Evolutionary conservation across 2,888 invertebrate species (phyloP).

Genomic region (Oxycera nigricornis): DNA sequence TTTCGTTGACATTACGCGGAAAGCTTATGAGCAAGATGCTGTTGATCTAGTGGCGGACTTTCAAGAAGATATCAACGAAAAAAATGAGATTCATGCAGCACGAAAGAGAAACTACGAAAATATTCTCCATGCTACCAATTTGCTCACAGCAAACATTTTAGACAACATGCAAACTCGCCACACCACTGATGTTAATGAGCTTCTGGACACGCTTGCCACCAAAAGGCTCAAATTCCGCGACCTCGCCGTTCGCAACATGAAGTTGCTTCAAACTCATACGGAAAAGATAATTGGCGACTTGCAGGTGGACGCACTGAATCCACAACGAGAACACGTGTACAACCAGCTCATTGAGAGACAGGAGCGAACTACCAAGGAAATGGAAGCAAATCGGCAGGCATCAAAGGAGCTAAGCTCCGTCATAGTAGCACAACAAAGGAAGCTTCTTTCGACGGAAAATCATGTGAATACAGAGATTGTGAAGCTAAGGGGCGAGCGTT

Average conservation of each 20-base stretch:
- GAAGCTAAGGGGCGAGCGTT: conserved; percentile 54
- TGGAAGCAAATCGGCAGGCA: not conserved
- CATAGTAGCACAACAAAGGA: conserved; percentile 47
- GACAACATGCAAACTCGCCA: conserved; percentile 52
- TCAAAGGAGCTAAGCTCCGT: not conserved
- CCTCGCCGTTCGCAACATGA: conserved; percentile 53
- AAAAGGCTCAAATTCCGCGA: conserved; percentile 54
- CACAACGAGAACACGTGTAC: conserved; percentile 12
- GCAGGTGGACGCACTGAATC: conserved; percentile 27
- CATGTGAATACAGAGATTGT: conserved; percentile 51
- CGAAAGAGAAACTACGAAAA: conserved; percentile 53
- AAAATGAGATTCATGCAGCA: conserved; percentile 48
- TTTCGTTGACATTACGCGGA: conserved; percentile 49
- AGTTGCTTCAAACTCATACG: conserved; percentile 43
- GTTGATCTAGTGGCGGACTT: conserved; percentile 53
- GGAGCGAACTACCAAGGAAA: not conserved
- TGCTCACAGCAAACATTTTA: conserved; percentile 51
- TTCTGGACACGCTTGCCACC: conserved; percentile 53
- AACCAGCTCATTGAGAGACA: not conserved
- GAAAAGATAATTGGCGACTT: conserved; percentile 10
- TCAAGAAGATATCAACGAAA: conserved; percentile 50
- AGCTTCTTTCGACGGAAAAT: conserved; percentile 49
- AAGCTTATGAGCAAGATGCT: conserved; percentile 53
- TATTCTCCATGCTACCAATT: conserved; percentile 54
- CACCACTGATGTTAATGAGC: conserved; percentile 52